A percentile compares a stretch with the other conserved stretches of the same genome.
Conservation (phyloP, 2,888 invertebrate species). For the Acanthoscelides obtectus region DNA sequence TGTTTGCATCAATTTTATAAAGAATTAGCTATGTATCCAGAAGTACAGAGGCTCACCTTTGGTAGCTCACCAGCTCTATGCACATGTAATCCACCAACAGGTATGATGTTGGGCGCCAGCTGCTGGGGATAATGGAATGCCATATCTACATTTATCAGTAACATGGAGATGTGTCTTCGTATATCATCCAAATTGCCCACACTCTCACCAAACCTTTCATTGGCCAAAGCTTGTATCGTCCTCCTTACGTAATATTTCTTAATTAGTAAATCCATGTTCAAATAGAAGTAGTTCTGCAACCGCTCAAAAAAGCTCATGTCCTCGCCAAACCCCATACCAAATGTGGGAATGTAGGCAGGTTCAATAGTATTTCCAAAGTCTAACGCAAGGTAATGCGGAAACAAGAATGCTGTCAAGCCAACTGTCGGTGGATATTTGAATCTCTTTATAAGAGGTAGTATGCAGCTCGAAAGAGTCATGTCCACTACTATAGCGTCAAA, state of each 20-base stretch:
- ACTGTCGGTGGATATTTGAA: conserved; percentile 27
- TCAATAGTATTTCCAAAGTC: conserved; percentile 28
- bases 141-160: conserved; percentile 36
- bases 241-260: conserved; percentile 15
- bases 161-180: conserved; percentile 30
- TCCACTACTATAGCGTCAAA: conserved; percentile 37
- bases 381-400: conserved; percentile 22
- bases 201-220: conserved; percentile 27
- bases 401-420: conserved; percentile 19
- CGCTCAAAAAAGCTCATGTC: conserved; percentile 29
- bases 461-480: conserved; percentile 26
- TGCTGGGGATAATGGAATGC: conserved; percentile 34
- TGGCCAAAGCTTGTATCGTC: conserved; percentile 20
- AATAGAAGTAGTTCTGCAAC: conserved; percentile 24
- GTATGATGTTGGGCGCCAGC: conserved; percentile 40
- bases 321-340: conserved; percentile 14
- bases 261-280: conserved; percentile 11
- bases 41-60: conserved; percentile 24
- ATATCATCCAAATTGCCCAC: conserved; percentile 27
- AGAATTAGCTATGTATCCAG: neutral
- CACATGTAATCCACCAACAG: conserved; percentile 41
- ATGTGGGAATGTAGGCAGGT: conserved; percentile 29
- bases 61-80: conserved; percentile 30
- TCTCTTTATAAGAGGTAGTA: conserved; percentile 33
- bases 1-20: too few relatives aligned